Base-by-base conservation (phyloP, 2,113 vertebrate species). In the Coreoperca whiteheadi region DNA sequence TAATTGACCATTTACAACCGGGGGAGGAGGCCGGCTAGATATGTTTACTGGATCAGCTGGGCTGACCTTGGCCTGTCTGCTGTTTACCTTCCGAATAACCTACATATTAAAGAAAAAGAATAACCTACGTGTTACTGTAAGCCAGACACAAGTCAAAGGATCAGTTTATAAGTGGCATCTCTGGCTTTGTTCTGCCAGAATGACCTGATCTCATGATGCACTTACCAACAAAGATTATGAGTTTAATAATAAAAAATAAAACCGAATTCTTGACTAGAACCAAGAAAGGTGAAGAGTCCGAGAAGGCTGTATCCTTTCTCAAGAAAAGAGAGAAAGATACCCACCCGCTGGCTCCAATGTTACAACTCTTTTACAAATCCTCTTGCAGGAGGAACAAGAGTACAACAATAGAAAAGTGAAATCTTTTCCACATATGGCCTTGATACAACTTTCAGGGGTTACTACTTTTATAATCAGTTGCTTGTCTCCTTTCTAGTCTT, bases 1-100 rank as follows among this genome's bases (percentile, higher is more conserved):
- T 91, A 94, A 94, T 95, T 89, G 87, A 89, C 80, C 85, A 65
- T 90, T 94, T 90, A 92, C 78, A 75, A 48, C 57, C 74, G 71
- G 83, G 18, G 46, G 79, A 77, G 79, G 77, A 53, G 86, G 77
- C 85, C 18, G 76, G 76, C 85, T 89, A 87, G 56, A 82, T 87
- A 74, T 21, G 88, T 74, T 79, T 14, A 59, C 50, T 74, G 61
- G 14, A 85, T 82, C 50, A 81, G 76, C 72, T 67, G 83, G 20
- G 83, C 48, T 79, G 73, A 86, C 81, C 76, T 82, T 88, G 80
- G 77, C 68, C 79, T 63, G 57, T 72, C 70, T 74, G 67, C 48
- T 50, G 71, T 57, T 81, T 20, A 39, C 34, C 23, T 30, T 16
- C 25, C 46, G 41, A 59, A 57, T 15, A 21, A 63, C 39, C 28